Evolutionary conservation across 2,797 vertebrate genomes (phyloP), one percentile per base, ranked within the genome.

Genomic region (Manis crassicaudata): DNA sequence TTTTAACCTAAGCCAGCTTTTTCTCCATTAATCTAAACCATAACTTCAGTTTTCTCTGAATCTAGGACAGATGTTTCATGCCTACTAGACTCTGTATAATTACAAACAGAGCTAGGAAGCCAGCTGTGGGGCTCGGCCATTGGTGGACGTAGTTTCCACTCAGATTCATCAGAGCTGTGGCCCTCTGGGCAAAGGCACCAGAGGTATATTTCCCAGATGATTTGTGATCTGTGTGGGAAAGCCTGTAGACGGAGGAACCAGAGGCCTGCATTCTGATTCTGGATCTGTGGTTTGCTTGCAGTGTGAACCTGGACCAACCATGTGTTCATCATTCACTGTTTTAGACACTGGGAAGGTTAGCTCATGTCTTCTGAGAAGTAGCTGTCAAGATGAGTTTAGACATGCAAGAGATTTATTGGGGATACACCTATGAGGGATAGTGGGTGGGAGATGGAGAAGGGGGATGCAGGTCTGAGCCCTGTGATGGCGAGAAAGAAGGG

Each of bases 1-100:
- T 98, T 98, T 97, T 93, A 97, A 0, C 93, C 79, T 92, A 89
- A 43, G 3, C 90, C 95, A 93, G 72, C 35, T 91, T 90, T 46
- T 93, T 56, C 63, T 81, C 88, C 90, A 96, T 97, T 95, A 96
- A 96, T 97, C 92, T 87, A 67, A 95, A 86, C 72, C 0, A 0
- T 0, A 0, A 50, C 88, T 96, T 46, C 70, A 52, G 7, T 65
- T 97, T 97, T 95, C 87, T 98, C 96, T 96, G 96, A 97, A 97
- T 98, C 96, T 92, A 96, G 96, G 97, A 97, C 97, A 98, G 96
- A 98, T 98, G 98, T 98, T 98, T 98, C 96, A 97, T 89, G 68
- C 97, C 97, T 96, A 96, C 97, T 16, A 0, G 84, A 97, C 83
- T 95, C 81, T 83, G 43, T 92, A 83, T 98, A 97, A 97, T 98